Conservation (phyloP, 2,888 invertebrate species). For the Perdita meconis region DNA sequence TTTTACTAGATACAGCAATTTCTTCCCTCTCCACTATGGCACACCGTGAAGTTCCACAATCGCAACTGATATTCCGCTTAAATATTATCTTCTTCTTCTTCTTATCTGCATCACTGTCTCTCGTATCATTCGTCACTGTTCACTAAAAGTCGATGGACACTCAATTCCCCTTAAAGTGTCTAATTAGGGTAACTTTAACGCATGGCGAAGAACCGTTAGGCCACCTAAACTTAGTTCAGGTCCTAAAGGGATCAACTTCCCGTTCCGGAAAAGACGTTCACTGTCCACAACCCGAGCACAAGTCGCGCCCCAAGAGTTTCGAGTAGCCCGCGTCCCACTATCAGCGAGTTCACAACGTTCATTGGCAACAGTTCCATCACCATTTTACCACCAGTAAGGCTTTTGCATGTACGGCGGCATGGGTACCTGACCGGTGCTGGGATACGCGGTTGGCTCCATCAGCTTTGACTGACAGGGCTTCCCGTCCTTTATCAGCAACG, state of each 20-base stretch:
- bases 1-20: background rate
- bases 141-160: background rate
- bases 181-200: too few relatives aligned
- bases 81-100: too few relatives aligned
- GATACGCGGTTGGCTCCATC: constrained; percentile 75
- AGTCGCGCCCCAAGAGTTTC: background rate
- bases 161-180: too few relatives aligned
- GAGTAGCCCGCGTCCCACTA: background rate
- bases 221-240: too few relatives aligned
- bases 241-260: too few relatives aligned
- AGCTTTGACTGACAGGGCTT: constrained; percentile 90
- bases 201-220: too few relatives aligned
- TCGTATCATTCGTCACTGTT: background rate
- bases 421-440: constrained; percentile 77
- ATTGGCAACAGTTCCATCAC: background rate
- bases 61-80: background rate
- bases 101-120: too few relatives aligned
- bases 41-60: background rate
- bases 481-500: constrained; percentile 96
- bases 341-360: background rate
- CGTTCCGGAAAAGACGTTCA: too few relatives aligned
- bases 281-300: too few relatives aligned
- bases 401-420: constrained; percentile 82
- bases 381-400: constrained; percentile 84
- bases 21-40: background rate